Conservation (phyloP, 2,888 invertebrate species). For the Caenorhabditis sp. region DNA sequence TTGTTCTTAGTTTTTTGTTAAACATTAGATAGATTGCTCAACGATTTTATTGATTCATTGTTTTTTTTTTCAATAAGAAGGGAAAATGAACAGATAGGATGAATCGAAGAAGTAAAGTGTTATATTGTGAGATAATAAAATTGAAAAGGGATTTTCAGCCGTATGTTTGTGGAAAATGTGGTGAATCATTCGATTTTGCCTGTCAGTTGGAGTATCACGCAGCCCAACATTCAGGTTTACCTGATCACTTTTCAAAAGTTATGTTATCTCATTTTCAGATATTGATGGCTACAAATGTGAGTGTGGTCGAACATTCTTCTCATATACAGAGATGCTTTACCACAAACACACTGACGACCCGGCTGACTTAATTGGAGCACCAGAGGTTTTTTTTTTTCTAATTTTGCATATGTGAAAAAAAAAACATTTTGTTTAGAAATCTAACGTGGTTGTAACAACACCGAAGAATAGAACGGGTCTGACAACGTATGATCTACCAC, state of each 20-base stretch:
- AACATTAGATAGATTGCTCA: neutral
- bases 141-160: conserved; percentile 51
- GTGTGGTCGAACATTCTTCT: conserved; percentile 68
- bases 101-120: too few relatives aligned
- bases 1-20: conserved; percentile 1
- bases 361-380: conserved; percentile 32
- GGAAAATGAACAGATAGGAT: too few relatives aligned
- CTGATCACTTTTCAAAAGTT: neutral
- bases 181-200: conserved; percentile 67
- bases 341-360: conserved; percentile 68
- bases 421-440: conserved; percentile 14
- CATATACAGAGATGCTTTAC: conserved; percentile 70
- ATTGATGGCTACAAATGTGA: conserved; percentile 69
- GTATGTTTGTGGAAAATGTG: conserved; percentile 67
- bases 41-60: neutral
- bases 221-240: conserved; percentile 55
- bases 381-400: conserved; percentile 23
- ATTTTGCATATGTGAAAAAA: too few relatives aligned
- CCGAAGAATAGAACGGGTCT: conserved; percentile 24
- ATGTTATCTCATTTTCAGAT: too few relatives aligned
- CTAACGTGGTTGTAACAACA: conserved; percentile 22
- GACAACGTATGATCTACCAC: conserved; percentile 57
- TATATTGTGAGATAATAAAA: neutral
- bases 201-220: conserved; percentile 69
- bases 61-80: neutral